Conservation (phyloP, 2,113 vertebrate species). For the Isurus oxyrinchus region DNA sequence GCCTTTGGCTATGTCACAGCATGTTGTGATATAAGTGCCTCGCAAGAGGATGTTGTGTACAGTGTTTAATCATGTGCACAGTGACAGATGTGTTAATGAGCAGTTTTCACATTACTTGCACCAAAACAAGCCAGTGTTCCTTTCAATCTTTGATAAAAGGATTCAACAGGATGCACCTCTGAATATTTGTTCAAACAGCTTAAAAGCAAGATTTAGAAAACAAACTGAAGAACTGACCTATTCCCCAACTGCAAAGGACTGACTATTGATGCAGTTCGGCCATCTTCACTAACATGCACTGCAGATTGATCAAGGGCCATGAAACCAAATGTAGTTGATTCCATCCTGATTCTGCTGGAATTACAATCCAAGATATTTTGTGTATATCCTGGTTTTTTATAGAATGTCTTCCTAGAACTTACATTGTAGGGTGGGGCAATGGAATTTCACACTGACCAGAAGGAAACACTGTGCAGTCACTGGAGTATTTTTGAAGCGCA, state of each 20-base stretch:
- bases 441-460: background rate
- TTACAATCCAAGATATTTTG: background rate
- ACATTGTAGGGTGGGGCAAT: background rate
- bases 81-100: slow-evolving; percentile 7
- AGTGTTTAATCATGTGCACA: background rate
- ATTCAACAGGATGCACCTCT: background rate
- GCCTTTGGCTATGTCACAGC: background rate
- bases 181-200: background rate
- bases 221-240: background rate
- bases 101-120: background rate
- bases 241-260: background rate
- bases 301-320: background rate
- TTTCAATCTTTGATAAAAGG: background rate
- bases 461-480: background rate
- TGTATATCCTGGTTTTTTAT: background rate
- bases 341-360: background rate
- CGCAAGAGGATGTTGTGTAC: background rate
- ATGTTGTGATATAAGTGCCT: background rate
- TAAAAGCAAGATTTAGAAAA: background rate
- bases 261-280: background rate
- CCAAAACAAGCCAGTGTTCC: background rate
- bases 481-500: background rate
- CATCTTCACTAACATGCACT: background rate
- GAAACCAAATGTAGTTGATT: background rate
- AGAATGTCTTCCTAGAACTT: background rate